Percentiles rank a stretch among this genome's conserved stretches.
These are phyloP conservation scores for Protomyctophum bolini DNA, from an alignment of 2,113 vertebrate species.

Conservation along the genomic window DNA sequence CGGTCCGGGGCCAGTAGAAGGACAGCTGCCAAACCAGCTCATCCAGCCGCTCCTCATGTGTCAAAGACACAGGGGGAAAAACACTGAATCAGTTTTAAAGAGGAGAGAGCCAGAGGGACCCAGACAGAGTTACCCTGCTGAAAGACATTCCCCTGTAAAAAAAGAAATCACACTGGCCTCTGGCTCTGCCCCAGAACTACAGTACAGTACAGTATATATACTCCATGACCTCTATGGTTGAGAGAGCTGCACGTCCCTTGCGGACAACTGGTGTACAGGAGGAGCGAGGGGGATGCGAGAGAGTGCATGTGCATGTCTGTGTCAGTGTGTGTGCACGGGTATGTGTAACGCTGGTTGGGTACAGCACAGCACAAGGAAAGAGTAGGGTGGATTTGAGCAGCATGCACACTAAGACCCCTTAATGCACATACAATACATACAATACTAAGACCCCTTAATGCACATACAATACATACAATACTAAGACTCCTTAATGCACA, in stretches of 20 bases:
- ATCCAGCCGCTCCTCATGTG: conserved; percentile 46
- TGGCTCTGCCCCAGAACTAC: conserved; percentile 21
- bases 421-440: too few species aligned
- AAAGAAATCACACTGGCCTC: conserved; percentile 43
- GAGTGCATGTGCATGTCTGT: conserved; percentile 24
- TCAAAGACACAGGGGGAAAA: conserved; percentile 12
- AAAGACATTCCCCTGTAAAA: conserved; percentile 28
- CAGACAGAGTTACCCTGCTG: conserved; percentile 38
- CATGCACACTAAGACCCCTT: conserved; percentile 20
- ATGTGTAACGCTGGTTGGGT: conserved; percentile 13
- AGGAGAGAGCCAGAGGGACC: neutral
- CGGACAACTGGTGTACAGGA: neutral
- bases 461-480: neutral
- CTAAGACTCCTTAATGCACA: conserved; percentile 7
- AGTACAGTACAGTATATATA: neutral
- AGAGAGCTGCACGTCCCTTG: conserved; percentile 1
- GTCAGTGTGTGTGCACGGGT: neutral
- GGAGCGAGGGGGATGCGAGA: conserved; percentile 6
- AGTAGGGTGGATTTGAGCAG: conserved; percentile 25
- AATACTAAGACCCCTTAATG: conserved; percentile 6
- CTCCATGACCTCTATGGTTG: conserved; percentile 15
- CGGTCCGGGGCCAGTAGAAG: conserved; percentile 15
- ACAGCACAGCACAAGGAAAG: conserved; percentile 8
- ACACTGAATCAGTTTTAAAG: conserved; percentile 25
- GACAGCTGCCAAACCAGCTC: conserved; percentile 51